Conservation (phyloP, 2,113 vertebrate species). For the Periophthalmus modestus region DNA sequence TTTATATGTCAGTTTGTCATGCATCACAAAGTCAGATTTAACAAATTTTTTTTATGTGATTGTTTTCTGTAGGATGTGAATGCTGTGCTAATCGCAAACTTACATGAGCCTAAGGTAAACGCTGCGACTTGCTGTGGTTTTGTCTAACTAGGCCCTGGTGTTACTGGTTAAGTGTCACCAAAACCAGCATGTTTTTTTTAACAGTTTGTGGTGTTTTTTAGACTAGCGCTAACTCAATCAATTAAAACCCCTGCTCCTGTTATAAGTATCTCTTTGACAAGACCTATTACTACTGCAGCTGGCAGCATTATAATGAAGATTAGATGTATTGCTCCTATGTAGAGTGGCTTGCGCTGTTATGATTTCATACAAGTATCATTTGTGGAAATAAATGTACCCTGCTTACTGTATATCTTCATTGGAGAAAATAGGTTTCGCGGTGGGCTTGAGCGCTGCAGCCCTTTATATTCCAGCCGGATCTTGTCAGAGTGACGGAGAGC, state of each 20-base stretch:
- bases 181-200: no score
- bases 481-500: constrained; percentile 67
- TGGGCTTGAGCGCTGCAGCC: constrained; percentile 31
- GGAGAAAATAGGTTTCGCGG: constrained; percentile 42
- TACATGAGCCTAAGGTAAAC: no score
- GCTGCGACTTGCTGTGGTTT: no score
- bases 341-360: neutral
- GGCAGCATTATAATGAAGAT: neutral
- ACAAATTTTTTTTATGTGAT: no score
- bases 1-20: no score
- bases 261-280: neutral
- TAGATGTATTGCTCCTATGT: neutral
- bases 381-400: constrained; percentile 36
- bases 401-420: constrained; percentile 44
- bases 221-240: no score
- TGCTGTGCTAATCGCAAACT: no score
- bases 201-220: no score
- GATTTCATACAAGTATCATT: constrained; percentile 7
- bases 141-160: no score
- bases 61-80: no score
- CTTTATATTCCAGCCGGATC: constrained; percentile 33
- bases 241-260: neutral
- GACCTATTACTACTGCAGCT: neutral
- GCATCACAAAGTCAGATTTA: no score
- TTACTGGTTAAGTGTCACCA: no score